phyloP scores from a whole-genome alignment of 2,113 vertebrate genomes.

The Brachypteracias leptosomus region DNA sequence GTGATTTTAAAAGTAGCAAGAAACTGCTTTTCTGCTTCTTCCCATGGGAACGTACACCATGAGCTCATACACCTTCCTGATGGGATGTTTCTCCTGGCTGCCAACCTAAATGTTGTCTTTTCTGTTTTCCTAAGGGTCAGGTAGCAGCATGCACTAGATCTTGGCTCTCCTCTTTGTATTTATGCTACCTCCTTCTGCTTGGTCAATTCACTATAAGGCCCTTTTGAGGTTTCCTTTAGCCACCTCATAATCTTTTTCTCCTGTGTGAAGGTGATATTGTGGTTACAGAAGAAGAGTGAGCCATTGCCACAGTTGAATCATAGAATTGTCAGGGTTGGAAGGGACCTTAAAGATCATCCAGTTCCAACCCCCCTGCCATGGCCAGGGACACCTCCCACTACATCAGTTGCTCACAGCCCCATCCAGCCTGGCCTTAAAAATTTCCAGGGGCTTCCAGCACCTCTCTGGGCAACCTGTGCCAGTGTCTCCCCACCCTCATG shows the following conservation, averaged over 20 bases:
- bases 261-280: not conserved
- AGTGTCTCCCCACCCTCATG: no score
- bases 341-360: no score
- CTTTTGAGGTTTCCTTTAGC: not conserved
- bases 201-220: not conserved
- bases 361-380: no score
- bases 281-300: not conserved
- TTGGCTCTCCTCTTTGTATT: not conserved
- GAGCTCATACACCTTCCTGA: not conserved
- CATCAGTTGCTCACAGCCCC: no score
- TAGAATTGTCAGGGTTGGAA: no score
- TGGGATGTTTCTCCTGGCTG: not conserved
- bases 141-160: not conserved
- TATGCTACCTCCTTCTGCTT: not conserved
- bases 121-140: not conserved
- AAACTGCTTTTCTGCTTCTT: not conserved
- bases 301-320: no score
- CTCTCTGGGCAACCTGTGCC: no score
- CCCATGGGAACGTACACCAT: fast-evolving
- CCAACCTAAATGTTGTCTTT: not conserved
- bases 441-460: no score
- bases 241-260: no score
- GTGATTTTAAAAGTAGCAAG: not conserved
- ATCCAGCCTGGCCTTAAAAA: no score
- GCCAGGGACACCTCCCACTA: no score